Evolutionary conservation across 2,113 vertebrate species (phyloP).

Genomic region (Butorides virescens): DNA sequence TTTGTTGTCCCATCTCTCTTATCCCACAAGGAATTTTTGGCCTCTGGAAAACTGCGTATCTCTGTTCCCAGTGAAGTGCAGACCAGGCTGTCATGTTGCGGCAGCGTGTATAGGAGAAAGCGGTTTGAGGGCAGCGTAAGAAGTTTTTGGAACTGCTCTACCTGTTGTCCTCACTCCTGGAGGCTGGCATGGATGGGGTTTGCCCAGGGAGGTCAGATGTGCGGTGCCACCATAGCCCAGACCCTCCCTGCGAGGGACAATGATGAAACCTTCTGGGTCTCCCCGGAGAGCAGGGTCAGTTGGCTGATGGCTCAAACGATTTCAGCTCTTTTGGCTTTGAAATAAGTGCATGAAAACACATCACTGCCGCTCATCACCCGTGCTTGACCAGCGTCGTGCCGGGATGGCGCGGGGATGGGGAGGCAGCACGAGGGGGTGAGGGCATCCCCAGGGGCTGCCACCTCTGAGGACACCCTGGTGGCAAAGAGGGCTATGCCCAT

Average conservation of each 20-base stretch:
- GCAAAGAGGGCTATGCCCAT: neutral
- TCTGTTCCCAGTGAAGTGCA: accelerated
- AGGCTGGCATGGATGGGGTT: neutral
- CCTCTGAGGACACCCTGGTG: neutral
- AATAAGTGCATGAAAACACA: accelerated
- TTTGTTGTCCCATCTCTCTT: neutral
- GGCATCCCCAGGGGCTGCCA: accelerated
- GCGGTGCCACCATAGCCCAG: neutral
- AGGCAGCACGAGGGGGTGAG: neutral
- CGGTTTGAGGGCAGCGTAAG: accelerated
- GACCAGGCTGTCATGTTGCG: accelerated
- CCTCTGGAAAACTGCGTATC: neutral
- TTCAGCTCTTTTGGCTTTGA: neutral
- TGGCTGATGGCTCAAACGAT: accelerated
- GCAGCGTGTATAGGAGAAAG: neutral
- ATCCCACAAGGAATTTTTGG: neutral
- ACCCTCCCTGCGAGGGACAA: accelerated
- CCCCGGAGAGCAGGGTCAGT: neutral
- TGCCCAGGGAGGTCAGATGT: neutral
- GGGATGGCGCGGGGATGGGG: neutral
- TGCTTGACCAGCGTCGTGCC: accelerated
- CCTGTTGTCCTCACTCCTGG: neutral
- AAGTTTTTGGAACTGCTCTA: neutral
- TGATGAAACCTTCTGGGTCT: neutral
- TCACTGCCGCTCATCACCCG: accelerated